Base-by-base conservation (phyloP, 2,113 vertebrate species). In the Peucedramus taeniatus region DNA sequence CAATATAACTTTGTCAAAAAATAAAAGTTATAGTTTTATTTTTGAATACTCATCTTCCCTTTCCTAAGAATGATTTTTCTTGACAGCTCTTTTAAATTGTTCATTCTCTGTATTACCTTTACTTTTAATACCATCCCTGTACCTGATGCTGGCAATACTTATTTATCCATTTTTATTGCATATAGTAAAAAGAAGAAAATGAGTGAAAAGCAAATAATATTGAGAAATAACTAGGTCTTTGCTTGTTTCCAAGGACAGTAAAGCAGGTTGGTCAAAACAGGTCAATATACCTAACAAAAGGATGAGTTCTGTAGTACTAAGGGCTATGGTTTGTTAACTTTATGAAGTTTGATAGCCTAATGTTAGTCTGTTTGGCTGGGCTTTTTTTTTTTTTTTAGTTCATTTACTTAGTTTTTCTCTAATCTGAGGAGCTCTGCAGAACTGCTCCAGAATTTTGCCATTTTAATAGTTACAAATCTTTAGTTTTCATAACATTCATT, bases 361-460 rank as follows among this genome's bases (percentile, higher is more conserved):
- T 9, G 31, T 56, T 76, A 17, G 5, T 44, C 69, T 85, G 3
- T 76, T 81, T 70, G 9, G 3, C 15, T n/a, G 30, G 15, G 9
- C 2, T 11, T 30, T 19, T 39, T 39, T 66, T 49, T 2, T 6
- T 18, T 24, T 56, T 20, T 1, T 8, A n/a, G 0, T 63, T 56
- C 6, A 13, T 49, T 88, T 60, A 7, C 16, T 63, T 81, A 14
- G 12, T 61, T 87, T 91, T 77, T 61, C 9, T 49, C 22, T 18
- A 76, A 5, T 65, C 40, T 51, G 28, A 31, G 45, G 39, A 72
- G 28, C 17, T 91, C n/a, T 83, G 44, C 18, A 47, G n/a, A 89
- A 5, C 17, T 53, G 16, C 35, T 70, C n/a, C 23, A 66, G 13
- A 66, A 35, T 30, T 66, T 63, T 66, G 9, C 8, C 12, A 19